Base-by-base conservation (phyloP, 92 coral and sea anemone species). In the Montipora capitata region DNA sequence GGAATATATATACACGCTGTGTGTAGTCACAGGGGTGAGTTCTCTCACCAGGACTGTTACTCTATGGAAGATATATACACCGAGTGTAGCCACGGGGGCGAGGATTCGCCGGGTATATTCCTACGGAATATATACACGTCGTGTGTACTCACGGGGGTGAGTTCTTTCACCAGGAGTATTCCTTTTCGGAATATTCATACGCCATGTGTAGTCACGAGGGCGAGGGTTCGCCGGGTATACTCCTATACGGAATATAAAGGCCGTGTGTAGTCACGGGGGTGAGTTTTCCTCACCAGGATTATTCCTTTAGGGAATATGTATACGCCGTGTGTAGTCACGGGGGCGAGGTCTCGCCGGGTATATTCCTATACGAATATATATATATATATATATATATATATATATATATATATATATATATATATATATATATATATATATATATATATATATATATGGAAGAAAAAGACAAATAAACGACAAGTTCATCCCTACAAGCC, bases 21-120 rank as follows among this genome's bases (percentile, higher is more conserved):
- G 77, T 72, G 77, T 72, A 42, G 77, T 45, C 58, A 72, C 42
- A 13, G 77, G 77, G 77, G 77, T 48, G 58, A 72, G 39, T 2
- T 58, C 13, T 44, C 5, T 66, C 77, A 16, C 77, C 77, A 48
- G 77, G 59, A 14, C 15, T 4, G 44, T 72, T 72, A 59, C 40
- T 72, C 14, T 15, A 43, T 41, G 56, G 35, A 64, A 64, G 35
- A 64, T 64, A 18, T 64, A 17, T 64, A 64, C 40, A 5, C 69
- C 69, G 69, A 18, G 40, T 64, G 76, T 68, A 48, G 52, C 52
- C 52, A 48, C 52, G 52, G 52, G 52, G 52, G 52, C 52, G 52
- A 48, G 52, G 52, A 48, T 5, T 48, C 52, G 52, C 52, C 52
- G 52, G 52, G 3, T 48, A 48, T 48, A 48, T 48, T 48, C 52